These are phyloP conservation scores for Sitobion miscanthi DNA, from an alignment of 1,140 invertebrate species.

Conservation along the genomic window DNA sequence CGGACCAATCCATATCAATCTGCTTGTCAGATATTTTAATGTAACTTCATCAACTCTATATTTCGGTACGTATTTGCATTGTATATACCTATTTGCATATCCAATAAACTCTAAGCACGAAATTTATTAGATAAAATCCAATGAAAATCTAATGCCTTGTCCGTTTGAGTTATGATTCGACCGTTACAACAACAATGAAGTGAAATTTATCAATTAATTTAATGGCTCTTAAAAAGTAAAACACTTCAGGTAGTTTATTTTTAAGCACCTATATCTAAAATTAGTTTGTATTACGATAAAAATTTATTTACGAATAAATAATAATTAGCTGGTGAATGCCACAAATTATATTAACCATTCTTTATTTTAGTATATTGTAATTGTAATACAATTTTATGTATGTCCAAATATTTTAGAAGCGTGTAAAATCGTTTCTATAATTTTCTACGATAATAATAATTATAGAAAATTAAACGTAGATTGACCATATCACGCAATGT, in stretches of 20 bases:
- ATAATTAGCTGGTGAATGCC: neutral
- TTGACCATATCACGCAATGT: neutral
- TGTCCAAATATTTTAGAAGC: neutral
- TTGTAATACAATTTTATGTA: neutral
- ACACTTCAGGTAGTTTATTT: neutral
- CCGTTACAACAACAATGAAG: neutral
- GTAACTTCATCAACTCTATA: neutral
- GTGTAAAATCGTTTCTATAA: neutral
- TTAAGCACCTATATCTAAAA: too few relatives aligned
- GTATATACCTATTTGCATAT: neutral
- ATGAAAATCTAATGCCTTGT: neutral
- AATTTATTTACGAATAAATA: neutral
- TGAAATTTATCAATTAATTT: neutral
- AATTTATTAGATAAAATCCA: neutral
- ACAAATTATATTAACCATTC: neutral
- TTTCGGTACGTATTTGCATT: neutral
- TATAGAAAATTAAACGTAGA: too few relatives aligned
- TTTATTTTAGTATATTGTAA: neutral
- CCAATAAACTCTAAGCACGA: neutral
- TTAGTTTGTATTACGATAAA: too few relatives aligned
- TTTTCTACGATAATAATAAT: too few relatives aligned
- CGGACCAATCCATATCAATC: neutral
- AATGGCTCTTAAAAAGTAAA: neutral
- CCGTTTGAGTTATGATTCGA: neutral
- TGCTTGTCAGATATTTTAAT: neutral